Percentiles rank a stretch among this genome's conserved stretches.
These are phyloP conservation scores for Eupithecia subumbrata DNA, from an alignment of 2,888 invertebrate species.

Conservation along the genomic window DNA sequence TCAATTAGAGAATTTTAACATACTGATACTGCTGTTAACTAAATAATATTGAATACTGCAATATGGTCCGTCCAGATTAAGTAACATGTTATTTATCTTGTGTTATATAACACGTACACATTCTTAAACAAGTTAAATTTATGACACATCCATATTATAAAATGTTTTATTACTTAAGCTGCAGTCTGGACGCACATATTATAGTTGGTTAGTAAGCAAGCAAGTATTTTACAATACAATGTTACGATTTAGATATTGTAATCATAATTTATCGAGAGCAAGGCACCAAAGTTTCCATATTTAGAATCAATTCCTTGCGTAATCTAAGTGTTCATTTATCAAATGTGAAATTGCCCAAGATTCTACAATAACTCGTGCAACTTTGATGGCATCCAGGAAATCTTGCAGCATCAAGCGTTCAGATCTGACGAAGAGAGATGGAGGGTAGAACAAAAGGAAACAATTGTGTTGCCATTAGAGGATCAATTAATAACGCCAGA, in stretches of 20 bases:
- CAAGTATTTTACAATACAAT: constrained; percentile 3
- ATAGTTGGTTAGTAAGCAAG: not conserved
- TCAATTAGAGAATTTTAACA: not conserved
- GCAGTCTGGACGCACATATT: too few relatives aligned
- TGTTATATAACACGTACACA: too few relatives aligned
- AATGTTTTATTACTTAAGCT: too few relatives aligned
- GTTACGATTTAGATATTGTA: constrained; percentile 7
- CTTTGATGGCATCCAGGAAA: constrained; percentile 32
- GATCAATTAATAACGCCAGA: constrained; percentile 72
- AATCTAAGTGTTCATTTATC: constrained; percentile 29
- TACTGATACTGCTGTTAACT: not conserved
- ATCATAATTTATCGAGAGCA: constrained; percentile 19
- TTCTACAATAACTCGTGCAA: constrained; percentile 27
- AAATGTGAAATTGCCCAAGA: constrained; percentile 25
- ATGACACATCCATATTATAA: too few relatives aligned
- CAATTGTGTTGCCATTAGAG: constrained; percentile 58
- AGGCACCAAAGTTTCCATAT: constrained; percentile 27
- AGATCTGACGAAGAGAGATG: constrained; percentile 44
- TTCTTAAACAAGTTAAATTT: too few relatives aligned
- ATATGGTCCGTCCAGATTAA: too few relatives aligned
- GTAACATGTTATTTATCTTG: too few relatives aligned
- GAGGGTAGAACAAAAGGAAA: constrained; percentile 51
- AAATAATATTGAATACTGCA: too few relatives aligned
- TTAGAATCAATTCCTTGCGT: constrained; percentile 31
- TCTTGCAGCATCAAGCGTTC: constrained; percentile 24